phyloP scores from a whole-genome alignment of 1,140 invertebrate genomes.

The Drosophila orosa region DNA sequence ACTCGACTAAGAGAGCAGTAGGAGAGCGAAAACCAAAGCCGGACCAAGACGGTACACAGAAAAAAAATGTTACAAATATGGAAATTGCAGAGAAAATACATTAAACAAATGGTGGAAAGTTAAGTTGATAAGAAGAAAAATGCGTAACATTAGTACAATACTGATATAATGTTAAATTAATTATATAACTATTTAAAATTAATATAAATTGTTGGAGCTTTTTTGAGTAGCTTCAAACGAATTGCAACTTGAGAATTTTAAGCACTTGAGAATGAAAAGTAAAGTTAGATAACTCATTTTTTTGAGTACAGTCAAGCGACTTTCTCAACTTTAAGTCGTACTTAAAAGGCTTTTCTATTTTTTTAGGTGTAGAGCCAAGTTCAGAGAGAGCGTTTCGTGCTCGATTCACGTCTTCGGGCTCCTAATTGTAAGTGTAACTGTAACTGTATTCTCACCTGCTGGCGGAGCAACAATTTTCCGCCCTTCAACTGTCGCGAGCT shows the following conservation, averaged over 20 bases:
- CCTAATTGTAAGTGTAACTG: conserved; percentile 30
- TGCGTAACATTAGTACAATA: too few relatives aligned
- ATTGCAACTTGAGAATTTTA: not conserved
- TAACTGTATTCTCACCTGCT: conserved; percentile 30
- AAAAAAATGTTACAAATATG: not conserved
- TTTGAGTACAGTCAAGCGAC: too few relatives aligned
- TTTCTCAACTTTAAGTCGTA: not conserved
- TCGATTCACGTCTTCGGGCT: conserved; percentile 35
- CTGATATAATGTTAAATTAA: too few relatives aligned
- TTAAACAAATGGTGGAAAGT: rapidly evolving
- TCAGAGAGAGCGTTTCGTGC: conserved; percentile 9
- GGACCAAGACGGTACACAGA: conserved; percentile 24
- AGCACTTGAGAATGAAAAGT: not conserved
- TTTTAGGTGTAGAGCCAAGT: conserved; percentile 4
- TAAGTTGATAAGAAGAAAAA: not conserved
- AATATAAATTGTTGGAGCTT: too few relatives aligned
- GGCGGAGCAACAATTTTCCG: conserved; percentile 74
- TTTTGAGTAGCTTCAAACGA: not conserved
- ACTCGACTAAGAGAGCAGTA: not conserved
- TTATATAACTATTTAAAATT: too few relatives aligned
- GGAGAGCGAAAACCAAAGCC: conserved; percentile 13
- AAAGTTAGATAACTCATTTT: not conserved
- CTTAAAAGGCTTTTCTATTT: not conserved
- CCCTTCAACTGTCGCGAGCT: conserved; percentile 22
- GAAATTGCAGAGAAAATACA: not conserved